Base-by-base conservation (phyloP, 2,797 vertebrate genomes). In the Clarias fuscus region DNA sequence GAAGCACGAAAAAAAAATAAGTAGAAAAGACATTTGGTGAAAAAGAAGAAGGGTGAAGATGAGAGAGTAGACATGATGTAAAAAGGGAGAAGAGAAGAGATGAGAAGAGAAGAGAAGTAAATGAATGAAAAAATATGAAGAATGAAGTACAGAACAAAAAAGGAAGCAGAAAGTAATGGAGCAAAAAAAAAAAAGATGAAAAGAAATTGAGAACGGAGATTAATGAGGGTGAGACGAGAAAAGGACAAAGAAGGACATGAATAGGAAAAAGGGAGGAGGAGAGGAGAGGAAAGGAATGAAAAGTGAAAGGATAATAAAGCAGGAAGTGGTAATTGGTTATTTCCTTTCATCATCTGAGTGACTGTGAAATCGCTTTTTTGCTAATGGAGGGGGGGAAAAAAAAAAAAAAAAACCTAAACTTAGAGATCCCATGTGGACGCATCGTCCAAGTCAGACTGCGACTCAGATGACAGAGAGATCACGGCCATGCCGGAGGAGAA, bases 401-500 rank as follows among this genome's bases (percentile, higher is more conserved):
- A 3, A 27, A 5, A 17, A 65, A 37, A 64, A 17, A 14, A 22
- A 80, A n/a, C 62, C 13, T 13, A 48, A 65, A 14, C 2, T 53
- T 14, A 65, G 61, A n/a, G 78, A 64, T 81, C 30, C 37, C 59
- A 2, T n/a, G 33, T 15, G 33, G 40, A 40, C 11, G 11, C 22
- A 10, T 40, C 2, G 1, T 56, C 37, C 27, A 80, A 20, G 30
- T 58, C 37, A 53, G 67, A 30, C 56, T 3, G 84, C 30, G 58
- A 64, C 62, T 65, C 67, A 33, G 77, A 53, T 59, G 53, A 30
- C 30, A 37, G 79, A 56, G 4, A 7, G 20, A 67, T 77, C 30
- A 43, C 75, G 27, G 17, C 71, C 70, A n/a, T 30, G 85, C 48
- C n/a, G 48, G 48, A 77, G 71, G 18, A 62, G 13, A 83, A 53